A percentile compares a stretch with the other conserved stretches of the same genome.
phyloP scores from a whole-genome alignment of 2,888 invertebrate species.

The Ernsta delagoae region DNA sequence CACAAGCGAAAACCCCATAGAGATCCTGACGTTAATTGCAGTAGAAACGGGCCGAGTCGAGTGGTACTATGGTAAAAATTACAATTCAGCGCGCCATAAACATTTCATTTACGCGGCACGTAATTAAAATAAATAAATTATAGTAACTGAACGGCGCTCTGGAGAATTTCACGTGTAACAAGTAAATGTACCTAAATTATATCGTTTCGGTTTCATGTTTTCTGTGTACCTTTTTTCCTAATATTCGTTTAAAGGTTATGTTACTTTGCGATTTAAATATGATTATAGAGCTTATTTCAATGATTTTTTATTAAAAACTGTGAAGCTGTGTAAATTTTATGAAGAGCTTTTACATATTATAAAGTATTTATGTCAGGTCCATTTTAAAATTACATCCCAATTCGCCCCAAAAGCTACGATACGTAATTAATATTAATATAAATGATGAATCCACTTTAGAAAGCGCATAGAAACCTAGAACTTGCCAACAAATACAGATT shows the following conservation, averaged over 20 bases:
- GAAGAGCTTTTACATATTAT: no score
- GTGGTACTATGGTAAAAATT: slow-evolving; percentile 8
- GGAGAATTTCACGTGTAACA: slow-evolving; percentile 6
- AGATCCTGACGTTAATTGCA: slow-evolving; percentile 19
- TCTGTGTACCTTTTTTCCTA: neutral
- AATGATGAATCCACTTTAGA: neutral
- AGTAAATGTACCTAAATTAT: slow-evolving; percentile 4
- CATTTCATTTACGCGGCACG: slow-evolving; percentile 12
- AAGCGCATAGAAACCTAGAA: neutral
- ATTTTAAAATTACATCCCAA: no score
- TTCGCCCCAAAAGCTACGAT: no score
- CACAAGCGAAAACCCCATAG: neutral
- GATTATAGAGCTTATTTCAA: no score
- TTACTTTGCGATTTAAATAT: no score
- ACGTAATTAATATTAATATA: no score
- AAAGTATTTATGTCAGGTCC: no score
- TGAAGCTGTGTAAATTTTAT: no score
- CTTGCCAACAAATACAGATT: neutral
- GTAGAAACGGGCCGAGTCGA: neutral
- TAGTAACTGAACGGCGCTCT: slow-evolving; percentile 9
- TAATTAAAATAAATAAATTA: slow-evolving; percentile 28
- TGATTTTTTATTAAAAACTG: no score
- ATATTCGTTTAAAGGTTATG: neutral
- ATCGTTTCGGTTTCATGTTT: neutral
- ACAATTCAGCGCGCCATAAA: slow-evolving; percentile 18